Conservation (phyloP, 1,140 invertebrate genomes). For the Papilio xuthus region DNA sequence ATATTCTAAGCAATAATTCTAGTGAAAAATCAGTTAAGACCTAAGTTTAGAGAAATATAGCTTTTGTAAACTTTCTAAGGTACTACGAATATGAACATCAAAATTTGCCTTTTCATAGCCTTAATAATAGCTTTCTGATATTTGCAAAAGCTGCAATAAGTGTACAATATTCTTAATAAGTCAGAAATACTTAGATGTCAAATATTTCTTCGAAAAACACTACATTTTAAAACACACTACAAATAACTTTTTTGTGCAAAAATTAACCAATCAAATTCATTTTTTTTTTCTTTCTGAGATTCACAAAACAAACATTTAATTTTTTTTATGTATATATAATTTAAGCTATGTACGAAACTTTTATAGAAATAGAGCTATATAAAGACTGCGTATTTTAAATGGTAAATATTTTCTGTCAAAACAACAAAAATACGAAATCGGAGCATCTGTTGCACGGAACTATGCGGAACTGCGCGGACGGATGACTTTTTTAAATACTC, state of each 20-base stretch:
- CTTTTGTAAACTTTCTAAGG: slow-evolving; percentile 5
- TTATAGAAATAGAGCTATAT: neutral
- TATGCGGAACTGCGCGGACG: slow-evolving; percentile 11
- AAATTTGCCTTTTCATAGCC: neutral
- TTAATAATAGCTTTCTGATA: no score
- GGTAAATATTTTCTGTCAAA: slow-evolving; percentile 7
- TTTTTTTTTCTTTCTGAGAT: slow-evolving; percentile 22
- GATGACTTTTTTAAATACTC: slow-evolving; percentile 25
- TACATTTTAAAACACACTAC: slow-evolving; percentile 2
- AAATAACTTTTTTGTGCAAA: slow-evolving; percentile 32
- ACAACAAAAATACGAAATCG: slow-evolving; percentile 14
- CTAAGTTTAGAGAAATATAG: neutral
- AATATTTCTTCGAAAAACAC: slow-evolving; percentile 27
- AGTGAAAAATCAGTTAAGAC: neutral
- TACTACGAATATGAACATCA: neutral
- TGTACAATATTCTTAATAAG: neutral
- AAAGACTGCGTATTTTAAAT: slow-evolving; percentile 2
- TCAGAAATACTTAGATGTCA: no score
- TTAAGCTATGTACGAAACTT: no score
- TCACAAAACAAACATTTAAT: slow-evolving; percentile 18
- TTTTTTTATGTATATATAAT: neutral
- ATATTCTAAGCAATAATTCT: neutral
- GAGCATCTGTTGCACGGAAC: slow-evolving; percentile 25
- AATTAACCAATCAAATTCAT: slow-evolving; percentile 11
- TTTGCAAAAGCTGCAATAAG: neutral